Conservation (phyloP, 30 jellyfish, hydroid and myxozoan species). For the Chrysaora quinquecirrha region DNA sequence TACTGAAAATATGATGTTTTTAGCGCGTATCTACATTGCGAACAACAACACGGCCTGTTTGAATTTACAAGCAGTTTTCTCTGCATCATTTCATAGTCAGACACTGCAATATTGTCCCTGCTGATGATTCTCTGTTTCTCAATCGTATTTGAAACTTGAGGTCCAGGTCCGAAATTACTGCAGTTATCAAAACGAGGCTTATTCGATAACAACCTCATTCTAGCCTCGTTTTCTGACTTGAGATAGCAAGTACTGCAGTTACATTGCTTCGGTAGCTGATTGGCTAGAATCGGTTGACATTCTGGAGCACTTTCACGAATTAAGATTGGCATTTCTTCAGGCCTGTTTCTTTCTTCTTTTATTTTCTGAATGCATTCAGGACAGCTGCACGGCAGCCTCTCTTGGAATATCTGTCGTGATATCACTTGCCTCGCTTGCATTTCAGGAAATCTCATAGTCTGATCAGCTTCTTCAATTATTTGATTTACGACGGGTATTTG, state of each 20-base stretch:
- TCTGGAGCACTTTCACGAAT: neutral
- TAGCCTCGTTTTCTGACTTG: slow-evolving; percentile 2
- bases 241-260: neutral
- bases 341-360: neutral
- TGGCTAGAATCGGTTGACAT: neutral
- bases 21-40: slow-evolving; percentile 7
- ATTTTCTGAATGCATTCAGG: neutral
- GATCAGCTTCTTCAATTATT: neutral
- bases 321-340: neutral
- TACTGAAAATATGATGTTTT: neutral
- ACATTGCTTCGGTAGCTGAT: neutral
- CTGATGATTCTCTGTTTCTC: too few relatives aligned
- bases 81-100: neutral
- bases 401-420: neutral
- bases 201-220: neutral
- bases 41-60: slow-evolving; percentile 17
- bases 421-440: neutral
- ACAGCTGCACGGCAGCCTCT: neutral
- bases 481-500: neutral
- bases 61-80: neutral
- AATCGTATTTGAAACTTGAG: too few relatives aligned
- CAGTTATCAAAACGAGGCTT: slow-evolving; percentile 4
- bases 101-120: too few relatives aligned
- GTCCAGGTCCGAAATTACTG: too few relatives aligned
- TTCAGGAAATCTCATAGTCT: neutral